Conservation (phyloP, 2,113 vertebrate genomes). For the Pedionomus torquatus region DNA sequence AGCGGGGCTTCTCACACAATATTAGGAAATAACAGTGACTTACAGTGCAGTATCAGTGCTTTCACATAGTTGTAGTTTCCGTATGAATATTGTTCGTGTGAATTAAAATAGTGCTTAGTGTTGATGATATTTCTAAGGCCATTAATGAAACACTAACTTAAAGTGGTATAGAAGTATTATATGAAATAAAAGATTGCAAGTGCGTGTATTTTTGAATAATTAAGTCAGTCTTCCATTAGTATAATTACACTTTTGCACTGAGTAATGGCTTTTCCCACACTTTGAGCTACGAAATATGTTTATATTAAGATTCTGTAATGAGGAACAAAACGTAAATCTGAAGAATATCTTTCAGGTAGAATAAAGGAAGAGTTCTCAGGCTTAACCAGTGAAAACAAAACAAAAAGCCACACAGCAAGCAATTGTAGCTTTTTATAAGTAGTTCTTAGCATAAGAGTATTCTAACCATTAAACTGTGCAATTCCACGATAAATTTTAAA, state of each 20-base stretch:
- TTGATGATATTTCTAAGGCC: not conserved
- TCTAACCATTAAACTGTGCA: not conserved
- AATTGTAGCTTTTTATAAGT: constrained; percentile 41
- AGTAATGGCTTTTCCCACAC: constrained; percentile 84
- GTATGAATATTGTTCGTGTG: not conserved
- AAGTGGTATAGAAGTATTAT: not conserved
- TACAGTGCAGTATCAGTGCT: not conserved
- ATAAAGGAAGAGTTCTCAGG: constrained; percentile 67
- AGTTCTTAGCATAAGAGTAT: not conserved
- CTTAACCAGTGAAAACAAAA: constrained; percentile 68
- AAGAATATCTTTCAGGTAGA: constrained; percentile 68
- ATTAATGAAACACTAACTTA: not conserved
- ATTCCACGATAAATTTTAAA: not conserved
- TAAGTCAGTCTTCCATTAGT: constrained; percentile 77
- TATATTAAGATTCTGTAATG: constrained; percentile 75
- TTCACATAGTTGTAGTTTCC: not conserved
- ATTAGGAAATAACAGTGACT: not conserved
- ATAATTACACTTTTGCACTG: constrained; percentile 89
- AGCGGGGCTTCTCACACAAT: not conserved
- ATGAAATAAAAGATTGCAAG: constrained; percentile 25
- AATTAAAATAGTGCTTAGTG: not conserved
- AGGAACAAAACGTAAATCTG: constrained; percentile 77
- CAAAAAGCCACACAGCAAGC: not conserved
- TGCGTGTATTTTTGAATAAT: constrained; percentile 75
- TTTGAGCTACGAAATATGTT: constrained; percentile 73